phyloP scores from a whole-genome alignment of 1,140 invertebrate species.

The Drosophila willistoni region DNA sequence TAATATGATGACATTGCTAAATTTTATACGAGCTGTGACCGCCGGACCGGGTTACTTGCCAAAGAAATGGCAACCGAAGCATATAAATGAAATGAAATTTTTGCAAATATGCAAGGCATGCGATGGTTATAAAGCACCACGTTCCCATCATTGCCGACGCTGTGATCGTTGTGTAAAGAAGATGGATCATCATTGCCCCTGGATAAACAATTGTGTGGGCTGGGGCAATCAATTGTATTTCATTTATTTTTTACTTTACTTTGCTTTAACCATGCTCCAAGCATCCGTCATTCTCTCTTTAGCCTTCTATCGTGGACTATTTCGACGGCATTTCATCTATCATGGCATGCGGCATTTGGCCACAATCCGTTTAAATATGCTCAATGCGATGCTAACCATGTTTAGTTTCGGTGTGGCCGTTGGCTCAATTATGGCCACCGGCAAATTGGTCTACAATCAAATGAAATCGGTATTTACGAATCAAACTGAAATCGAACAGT shows the following conservation, averaged over 20 bases:
- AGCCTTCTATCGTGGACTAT: slow-evolving; percentile 87
- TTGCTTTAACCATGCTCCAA: slow-evolving; percentile 93
- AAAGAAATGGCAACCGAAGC: slow-evolving; percentile 27
- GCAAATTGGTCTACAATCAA: slow-evolving; percentile 94
- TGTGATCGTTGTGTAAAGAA: slow-evolving; percentile 96
- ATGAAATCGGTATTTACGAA: slow-evolving; percentile 92
- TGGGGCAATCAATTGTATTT: slow-evolving; percentile 96
- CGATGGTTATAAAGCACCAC: slow-evolving; percentile 95
- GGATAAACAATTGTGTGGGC: slow-evolving; percentile 88
- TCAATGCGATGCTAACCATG: slow-evolving; percentile 86
- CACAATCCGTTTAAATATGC: slow-evolving; percentile 87
- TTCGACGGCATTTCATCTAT: slow-evolving; percentile 59
- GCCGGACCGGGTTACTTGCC: slow-evolving; percentile 51
- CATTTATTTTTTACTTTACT: slow-evolving; percentile 93
- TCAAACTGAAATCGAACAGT: slow-evolving; percentile 96
- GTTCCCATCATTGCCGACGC: slow-evolving; percentile 98
- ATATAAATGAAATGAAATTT: slow-evolving; percentile 46
- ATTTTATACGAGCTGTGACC: slow-evolving; percentile 39
- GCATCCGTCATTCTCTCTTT: slow-evolving; percentile 89
- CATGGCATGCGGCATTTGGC: slow-evolving; percentile 85
- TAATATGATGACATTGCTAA: slow-evolving; percentile 20
- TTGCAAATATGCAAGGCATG: slow-evolving; percentile 95
- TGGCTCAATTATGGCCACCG: slow-evolving; percentile 94
- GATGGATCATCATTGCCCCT: slow-evolving; percentile 98
- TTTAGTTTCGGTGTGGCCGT: slow-evolving; percentile 93